Evolutionary conservation across 2,888 invertebrate species (phyloP), one percentile per base, ranked within the genome.

Genomic region (Troglohyphantes excavatus): DNA sequence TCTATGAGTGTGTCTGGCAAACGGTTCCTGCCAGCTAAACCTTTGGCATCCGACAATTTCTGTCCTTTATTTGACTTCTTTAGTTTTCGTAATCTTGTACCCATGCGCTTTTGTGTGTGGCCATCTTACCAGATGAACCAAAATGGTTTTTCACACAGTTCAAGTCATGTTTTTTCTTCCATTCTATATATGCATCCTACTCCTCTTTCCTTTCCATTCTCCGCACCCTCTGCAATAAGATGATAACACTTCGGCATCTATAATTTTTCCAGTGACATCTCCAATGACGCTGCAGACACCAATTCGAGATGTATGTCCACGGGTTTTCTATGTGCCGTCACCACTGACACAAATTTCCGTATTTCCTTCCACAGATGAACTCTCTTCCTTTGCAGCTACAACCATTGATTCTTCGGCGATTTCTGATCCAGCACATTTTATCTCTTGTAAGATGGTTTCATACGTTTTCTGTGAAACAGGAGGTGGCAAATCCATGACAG

Each of bases 321-420:
- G 61, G 29, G 83, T 83, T 39, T 70, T 83, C 83, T 61, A 83
- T 0, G 83, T 83, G 21, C 63, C 83, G 9, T 72, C 83, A 29
- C 83, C 83, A 26, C 63, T 72, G 11, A 83, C 63, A 43, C 19
- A 43, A 0, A 81, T 70, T 7, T 53, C 82, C 17, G 19, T 61
- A 11, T n/a, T 23, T 53, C 19, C 23, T n/a, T n/a, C n/a, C n/a
- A n/a, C n/a, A n/a, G n/a, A n/a, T n/a, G n/a, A n/a, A n/a, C n/a
- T n/a, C n/a, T n/a, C 19, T 23, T 0, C 0, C 0, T 3, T 19
- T 2, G 19, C 63, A 7, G 63, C 63, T 63, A 5, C 21, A 2
- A 17, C 11, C 19, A n/a, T 63, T 19, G 63, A 63, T 19, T 7
- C 19, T 2, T 23, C 19, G 6, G 11, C 63, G 5, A n/a, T 6